Conservation (phyloP, 2,113 vertebrate genomes). For the Menidia beryllina region DNA sequence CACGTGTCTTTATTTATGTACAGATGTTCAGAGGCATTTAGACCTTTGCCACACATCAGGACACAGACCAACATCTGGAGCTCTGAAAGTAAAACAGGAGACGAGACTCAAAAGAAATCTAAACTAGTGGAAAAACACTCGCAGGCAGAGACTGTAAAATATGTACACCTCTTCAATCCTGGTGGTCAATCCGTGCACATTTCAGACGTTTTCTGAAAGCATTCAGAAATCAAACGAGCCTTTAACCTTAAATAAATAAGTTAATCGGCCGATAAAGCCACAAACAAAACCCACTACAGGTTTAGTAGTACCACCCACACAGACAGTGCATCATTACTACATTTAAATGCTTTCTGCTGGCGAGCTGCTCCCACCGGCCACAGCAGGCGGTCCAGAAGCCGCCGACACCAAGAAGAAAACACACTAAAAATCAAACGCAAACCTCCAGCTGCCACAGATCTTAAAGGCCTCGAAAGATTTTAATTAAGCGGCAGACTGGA, state of each 20-base stretch:
- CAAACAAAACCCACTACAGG: constrained; percentile 41
- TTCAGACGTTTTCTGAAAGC: not conserved
- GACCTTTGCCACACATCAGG: constrained; percentile 56
- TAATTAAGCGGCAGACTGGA: not conserved
- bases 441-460: constrained; percentile 46
- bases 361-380: no score
- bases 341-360: no score
- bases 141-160: constrained; percentile 53
- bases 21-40: constrained; percentile 58
- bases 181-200: constrained; percentile 37
- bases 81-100: constrained; percentile 37
- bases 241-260: constrained; percentile 60
- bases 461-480: constrained; percentile 37
- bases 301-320: constrained; percentile 48
- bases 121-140: constrained; percentile 52
- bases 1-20: constrained; percentile 75
- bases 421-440: constrained; percentile 16
- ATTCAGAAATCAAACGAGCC: constrained; percentile 21
- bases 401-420: not conserved
- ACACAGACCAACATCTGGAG: constrained; percentile 39
- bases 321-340: constrained; percentile 48
- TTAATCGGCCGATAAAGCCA: constrained; percentile 18
- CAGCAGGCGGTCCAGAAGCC: not conserved
- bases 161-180: constrained; percentile 61
- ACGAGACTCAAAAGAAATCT: constrained; percentile 17